Evolutionary conservation across 35 echinoderm and acorn worm species (phyloP), one percentile per base, ranked within the genome.

Genomic region (Apostichopus californicus): DNA sequence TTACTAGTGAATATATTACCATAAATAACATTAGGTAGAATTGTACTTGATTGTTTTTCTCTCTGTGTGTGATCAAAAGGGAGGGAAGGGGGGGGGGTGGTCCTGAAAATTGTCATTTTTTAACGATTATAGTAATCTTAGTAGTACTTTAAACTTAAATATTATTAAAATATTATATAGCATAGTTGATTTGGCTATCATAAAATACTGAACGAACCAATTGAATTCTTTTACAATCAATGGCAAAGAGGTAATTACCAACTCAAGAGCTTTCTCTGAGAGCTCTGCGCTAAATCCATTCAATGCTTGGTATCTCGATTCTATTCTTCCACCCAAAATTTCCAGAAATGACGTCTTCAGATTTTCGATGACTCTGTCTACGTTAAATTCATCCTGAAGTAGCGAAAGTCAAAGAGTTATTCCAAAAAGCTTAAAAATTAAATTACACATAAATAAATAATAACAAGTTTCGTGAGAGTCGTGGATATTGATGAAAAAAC

Each of bases 231-330:
- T 11, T 68, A 11, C 3, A 68, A 18, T 68, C 64, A 68, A 68
- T 68, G 64, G 18, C 11, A 68, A 18, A 14, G 64, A 68, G 18
- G 9, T 59, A 87, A n/a, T 87, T 59, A 87, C 84, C 56, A 87
- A 61, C 52, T 87, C 84, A 20, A 87, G 84, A 12, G 84, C 84
- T 57, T 56, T 59, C 54, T 87, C 57, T 17, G 84, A 61, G 5
- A 87, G 24, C n/a, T 87, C 54, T 15, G 84, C 84, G 11, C 54
- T 60, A 68, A 87, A 87, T 59, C 84, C 84, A 13, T 87, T 87
- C 5, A 87, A 15, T 18, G 84, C 22, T 54, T 59, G 84, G 56
- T 87, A 87, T 18, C 56, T 68, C 10, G 56, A 60, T 18, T 87
- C 84, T 24, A 87, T 28, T 57, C 17, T 60, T 18, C 84, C 84